Evolutionary conservation across 2,797 vertebrate species (phyloP), one percentile per base, ranked within the genome.

Genomic region (Takifugu rubripes): DNA sequence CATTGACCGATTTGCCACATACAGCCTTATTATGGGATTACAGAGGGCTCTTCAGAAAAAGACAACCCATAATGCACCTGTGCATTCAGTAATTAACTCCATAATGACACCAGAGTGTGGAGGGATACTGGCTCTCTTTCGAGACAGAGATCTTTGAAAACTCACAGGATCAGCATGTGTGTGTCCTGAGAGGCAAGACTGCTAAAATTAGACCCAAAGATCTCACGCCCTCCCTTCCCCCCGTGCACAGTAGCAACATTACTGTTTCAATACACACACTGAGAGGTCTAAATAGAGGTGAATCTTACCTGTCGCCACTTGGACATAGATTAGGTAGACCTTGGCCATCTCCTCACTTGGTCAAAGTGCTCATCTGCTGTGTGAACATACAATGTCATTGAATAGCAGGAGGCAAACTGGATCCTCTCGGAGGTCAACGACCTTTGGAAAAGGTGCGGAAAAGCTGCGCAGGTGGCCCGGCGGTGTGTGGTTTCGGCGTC

Each of bases 261-360:
- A 49, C 2, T 1, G 21, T 49, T 49, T 24, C 8, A 9, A 33
- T n/a, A 46, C n/a, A 6, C n/a, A 40, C 3, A 42, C 1, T 10
- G 25, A 7, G 11, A n/a, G 5, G 3, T 24, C 15, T 45, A 25
- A 70, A 49, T 11, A 59, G 42, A 3, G 42, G 27, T 12, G 8
- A 36, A 44, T 27, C 74, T 70, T 83, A 90, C 88, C 88, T 75
- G 85, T 69, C 48, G 82, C 3, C 59, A 87, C 64, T 59, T 63
- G 75, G 16, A 81, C 51, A 67, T 33, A 85, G 49, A 87, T 60
- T 54, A 54, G 61, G 63, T 56, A 63, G 46, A 76, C 58, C 59
- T 61, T 71, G 49, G 82, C 82, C 88, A 90, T 90, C 57, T 84
- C 80, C 61, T 78, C 58, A 55, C 52, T 70, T 59, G 56, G 55